phyloP scores from a whole-genome alignment of 1,140 invertebrate genomes.

The Heliconius eleuchia region DNA sequence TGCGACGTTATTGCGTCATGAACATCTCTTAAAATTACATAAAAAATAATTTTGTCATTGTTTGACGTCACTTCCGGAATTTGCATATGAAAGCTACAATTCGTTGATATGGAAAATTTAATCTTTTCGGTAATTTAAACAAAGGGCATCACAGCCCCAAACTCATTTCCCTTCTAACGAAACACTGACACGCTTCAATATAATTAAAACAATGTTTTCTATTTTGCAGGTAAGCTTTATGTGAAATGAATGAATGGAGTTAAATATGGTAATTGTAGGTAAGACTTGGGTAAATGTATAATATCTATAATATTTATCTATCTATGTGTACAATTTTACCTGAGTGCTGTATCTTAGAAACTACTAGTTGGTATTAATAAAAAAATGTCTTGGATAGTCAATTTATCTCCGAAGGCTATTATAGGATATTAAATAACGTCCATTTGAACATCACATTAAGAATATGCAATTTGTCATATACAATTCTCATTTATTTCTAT shows the following conservation, averaged over 20 bases:
- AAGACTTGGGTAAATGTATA: too few species aligned
- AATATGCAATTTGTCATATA: too few species aligned
- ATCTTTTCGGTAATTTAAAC: conserved; percentile 70
- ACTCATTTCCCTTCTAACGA: conserved; percentile 54
- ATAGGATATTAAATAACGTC: too few species aligned
- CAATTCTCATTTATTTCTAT: too few species aligned
- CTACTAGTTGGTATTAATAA: too few species aligned
- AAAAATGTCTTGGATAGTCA: too few species aligned
- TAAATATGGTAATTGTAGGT: not conserved
- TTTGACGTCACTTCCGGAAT: conserved; percentile 43
- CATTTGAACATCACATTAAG: too few species aligned
- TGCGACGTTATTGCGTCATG: not conserved
- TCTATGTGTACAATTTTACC: too few species aligned
- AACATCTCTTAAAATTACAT: not conserved
- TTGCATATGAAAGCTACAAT: conserved; percentile 74
- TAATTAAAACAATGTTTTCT: conserved; percentile 53
- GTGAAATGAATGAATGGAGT: not conserved
- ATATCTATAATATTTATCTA: too few species aligned
- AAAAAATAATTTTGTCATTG: not conserved
- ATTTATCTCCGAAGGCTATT: too few species aligned
- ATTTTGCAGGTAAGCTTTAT: conserved; percentile 51
- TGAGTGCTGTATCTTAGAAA: too few species aligned
- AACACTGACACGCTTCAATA: conserved; percentile 42
- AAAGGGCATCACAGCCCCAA: conserved; percentile 54
- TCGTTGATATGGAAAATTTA: conserved; percentile 72